phyloP scores from a whole-genome alignment of 2,797 vertebrate species.

The Helarctos malayanus region DNA sequence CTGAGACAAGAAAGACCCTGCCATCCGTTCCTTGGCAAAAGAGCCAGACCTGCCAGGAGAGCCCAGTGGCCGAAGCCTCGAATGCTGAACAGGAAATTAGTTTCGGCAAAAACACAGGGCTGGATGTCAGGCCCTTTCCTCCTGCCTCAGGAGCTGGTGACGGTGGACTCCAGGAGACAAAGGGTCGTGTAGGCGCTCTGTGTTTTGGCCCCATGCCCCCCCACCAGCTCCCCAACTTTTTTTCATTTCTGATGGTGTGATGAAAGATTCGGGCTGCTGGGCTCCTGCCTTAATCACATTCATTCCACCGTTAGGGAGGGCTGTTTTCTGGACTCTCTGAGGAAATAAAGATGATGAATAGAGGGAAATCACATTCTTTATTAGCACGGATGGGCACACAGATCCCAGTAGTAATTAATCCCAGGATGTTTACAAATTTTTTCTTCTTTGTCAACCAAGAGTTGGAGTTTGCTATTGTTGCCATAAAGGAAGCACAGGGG shows the following conservation, averaged over 20 bases:
- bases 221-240: neutral
- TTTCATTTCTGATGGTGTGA: slow-evolving; percentile 8
- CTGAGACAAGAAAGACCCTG: slow-evolving; percentile 46
- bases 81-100: slow-evolving; percentile 81
- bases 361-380: slow-evolving; percentile 71
- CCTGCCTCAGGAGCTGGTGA: neutral
- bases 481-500: slow-evolving; percentile 45
- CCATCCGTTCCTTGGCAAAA: slow-evolving; percentile 57
- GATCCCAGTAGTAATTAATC: slow-evolving; percentile 76
- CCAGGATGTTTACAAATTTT: slow-evolving; percentile 66
- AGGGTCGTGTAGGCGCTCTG: neutral
- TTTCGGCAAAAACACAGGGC: slow-evolving; percentile 74
- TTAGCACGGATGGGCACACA: slow-evolving; percentile 69
- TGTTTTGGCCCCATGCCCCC: neutral
- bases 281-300: slow-evolving; percentile 31
- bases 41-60: slow-evolving; percentile 33
- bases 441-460: slow-evolving; percentile 59
- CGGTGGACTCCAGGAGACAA: slow-evolving; percentile 14
- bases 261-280: neutral
- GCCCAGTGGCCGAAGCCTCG: neutral
- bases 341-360: slow-evolving; percentile 81
- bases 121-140: slow-evolving; percentile 59
- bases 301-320: slow-evolving; percentile 65
- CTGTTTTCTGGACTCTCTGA: slow-evolving; percentile 64
- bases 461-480: neutral